Evolutionary conservation across 1,140 invertebrate genomes (phyloP).

Genomic region (Caenorhabditis remanei): DNA sequence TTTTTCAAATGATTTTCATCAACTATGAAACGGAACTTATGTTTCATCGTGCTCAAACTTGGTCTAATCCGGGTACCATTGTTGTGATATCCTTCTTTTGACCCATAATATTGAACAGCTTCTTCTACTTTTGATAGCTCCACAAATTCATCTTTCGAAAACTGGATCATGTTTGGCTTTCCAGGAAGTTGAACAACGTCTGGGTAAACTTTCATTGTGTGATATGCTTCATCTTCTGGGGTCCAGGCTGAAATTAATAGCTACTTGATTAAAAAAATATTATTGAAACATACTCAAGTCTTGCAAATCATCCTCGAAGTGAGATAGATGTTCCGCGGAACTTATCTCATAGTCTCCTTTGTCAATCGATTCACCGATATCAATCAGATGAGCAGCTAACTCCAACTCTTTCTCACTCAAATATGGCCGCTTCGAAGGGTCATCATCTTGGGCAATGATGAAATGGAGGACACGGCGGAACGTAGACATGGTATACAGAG

Average conservation of each 20-base stretch:
- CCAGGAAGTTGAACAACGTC: not conserved
- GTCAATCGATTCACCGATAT: no score
- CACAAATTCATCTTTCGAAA: not conserved
- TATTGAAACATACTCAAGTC: not conserved
- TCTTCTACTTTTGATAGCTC: not conserved
- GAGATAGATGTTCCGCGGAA: no score
- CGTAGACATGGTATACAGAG: no score
- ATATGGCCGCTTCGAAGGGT: no score
- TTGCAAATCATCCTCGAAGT: not conserved
- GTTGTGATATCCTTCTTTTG: not conserved
- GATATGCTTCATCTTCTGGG: not conserved
- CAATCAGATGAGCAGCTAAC: no score
- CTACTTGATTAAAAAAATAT: not conserved
- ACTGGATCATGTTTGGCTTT: not conserved
- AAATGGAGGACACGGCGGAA: no score
- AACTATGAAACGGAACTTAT: not conserved
- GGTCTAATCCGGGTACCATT: not conserved
- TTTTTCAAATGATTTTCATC: not conserved
- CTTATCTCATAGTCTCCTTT: no score
- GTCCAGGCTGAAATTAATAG: not conserved
- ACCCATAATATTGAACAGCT: not conserved
- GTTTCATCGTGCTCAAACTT: not conserved
- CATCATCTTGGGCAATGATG: no score
- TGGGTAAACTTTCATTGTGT: not conserved
- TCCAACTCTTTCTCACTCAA: no score